Evolutionary conservation across 2,888 invertebrate genomes (phyloP).

Genomic region (Arrhopalites spinosus): DNA sequence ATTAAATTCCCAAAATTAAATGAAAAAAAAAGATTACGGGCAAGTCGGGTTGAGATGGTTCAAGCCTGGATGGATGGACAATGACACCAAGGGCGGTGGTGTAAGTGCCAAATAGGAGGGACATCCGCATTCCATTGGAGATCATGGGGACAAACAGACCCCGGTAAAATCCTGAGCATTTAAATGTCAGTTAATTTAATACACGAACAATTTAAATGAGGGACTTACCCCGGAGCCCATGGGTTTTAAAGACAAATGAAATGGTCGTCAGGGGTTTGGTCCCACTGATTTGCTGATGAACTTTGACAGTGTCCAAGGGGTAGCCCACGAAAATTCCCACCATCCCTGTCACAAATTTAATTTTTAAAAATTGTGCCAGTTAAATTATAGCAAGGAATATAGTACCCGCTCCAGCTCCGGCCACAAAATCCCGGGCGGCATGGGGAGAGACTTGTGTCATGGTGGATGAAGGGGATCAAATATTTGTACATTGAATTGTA

Average conservation of each 20-base stretch:
- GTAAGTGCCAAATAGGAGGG: neutral
- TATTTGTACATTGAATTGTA: too few species aligned
- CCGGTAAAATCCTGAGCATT: neutral
- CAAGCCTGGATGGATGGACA: neutral
- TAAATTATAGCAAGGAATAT: too few species aligned
- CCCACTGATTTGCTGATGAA: conserved; percentile 48
- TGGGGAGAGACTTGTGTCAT: too few species aligned
- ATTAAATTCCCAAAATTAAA: neutral
- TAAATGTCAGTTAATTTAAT: too few species aligned
- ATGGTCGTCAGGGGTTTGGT: neutral
- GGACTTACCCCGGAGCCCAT: neutral
- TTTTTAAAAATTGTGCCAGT: too few species aligned
- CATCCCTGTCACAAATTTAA: conserved; percentile 31
- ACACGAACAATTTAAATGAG: neutral
- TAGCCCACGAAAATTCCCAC: conserved; percentile 87
- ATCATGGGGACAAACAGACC: neutral
- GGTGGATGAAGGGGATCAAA: too few species aligned
- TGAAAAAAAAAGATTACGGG: neutral
- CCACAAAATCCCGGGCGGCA: too few species aligned
- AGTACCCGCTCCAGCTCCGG: too few species aligned
- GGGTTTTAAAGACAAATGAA: neutral
- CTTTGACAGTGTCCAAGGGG: conserved; percentile 89
- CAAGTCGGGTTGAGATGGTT: neutral
- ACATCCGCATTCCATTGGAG: neutral
- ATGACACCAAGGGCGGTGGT: neutral